phyloP scores from a whole-genome alignment of 2,113 vertebrate species.

The Pomatostomus ruficeps region DNA sequence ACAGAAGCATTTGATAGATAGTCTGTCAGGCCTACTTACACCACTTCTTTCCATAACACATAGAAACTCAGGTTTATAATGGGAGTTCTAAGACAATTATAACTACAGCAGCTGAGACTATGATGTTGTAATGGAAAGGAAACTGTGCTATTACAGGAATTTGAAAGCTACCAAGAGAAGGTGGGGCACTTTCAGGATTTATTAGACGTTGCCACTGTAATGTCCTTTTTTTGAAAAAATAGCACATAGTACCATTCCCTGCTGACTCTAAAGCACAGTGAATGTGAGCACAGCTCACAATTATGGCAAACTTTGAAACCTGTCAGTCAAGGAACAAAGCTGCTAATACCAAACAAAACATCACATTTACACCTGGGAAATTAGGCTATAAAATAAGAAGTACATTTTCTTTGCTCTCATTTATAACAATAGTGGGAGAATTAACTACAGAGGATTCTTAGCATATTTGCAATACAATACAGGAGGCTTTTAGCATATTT shows the following conservation, averaged over 20 bases:
- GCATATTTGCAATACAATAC: conserved; percentile 54
- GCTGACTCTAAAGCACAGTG: conserved; percentile 33
- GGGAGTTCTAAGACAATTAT: background rate
- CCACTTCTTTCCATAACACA: background rate
- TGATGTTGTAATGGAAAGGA: background rate
- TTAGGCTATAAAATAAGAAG: conserved; percentile 14
- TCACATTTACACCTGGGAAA: conserved; percentile 1
- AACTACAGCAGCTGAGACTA: background rate
- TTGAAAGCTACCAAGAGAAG: background rate
- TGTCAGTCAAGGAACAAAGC: background rate
- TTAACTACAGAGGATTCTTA: conserved; percentile 45
- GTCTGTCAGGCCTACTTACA: background rate
- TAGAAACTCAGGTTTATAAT: background rate
- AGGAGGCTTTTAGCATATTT: conserved; percentile 60
- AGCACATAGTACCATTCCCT: background rate
- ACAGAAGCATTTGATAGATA: background rate
- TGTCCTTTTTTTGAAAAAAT: conserved; percentile 24
- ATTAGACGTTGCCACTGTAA: background rate
- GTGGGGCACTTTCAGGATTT: background rate
- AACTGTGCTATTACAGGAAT: background rate
- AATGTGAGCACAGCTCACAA: background rate
- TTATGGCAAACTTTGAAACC: background rate
- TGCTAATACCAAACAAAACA: conserved; percentile 32
- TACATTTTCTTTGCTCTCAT: conserved; percentile 29
- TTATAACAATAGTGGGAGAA: background rate